Base-by-base conservation (phyloP, 2,797 vertebrate species). In the Epinephelus awoara region DNA sequence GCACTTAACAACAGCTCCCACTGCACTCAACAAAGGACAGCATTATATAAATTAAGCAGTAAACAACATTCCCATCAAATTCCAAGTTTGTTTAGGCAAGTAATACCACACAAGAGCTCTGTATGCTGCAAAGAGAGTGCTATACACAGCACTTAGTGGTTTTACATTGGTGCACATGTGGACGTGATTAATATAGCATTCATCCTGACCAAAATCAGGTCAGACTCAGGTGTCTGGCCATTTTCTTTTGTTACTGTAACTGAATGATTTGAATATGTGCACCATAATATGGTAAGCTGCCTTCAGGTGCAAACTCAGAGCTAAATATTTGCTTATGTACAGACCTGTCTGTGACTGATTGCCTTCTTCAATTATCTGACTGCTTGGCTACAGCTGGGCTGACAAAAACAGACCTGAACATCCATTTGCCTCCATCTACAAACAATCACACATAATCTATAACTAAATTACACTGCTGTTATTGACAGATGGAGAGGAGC, bases 31-130 rank as follows among this genome's bases (percentile, higher is more conserved):
- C 86, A 89, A 89, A 50, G 50, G 54, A 74, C 23, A 27, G 50
- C 25, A 47, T 85, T 82, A 80, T 79, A 29, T 18, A 47, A 47
- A 59, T 44, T 62, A 57, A 80, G 13, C 23, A n/a, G 73, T 83
- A 83, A 91, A 91, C 77, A 88, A 83, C 74, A 87, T 88, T 87
- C 82, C 67, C 71, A 54, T 51, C 34, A 56, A 61, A 85, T 90
- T 80, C 61, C 70, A 55, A 14, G 68, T n/a, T 46, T 11, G 27
- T 18, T 62, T 56, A 47, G 74, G 63, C 59, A 66, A 67, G 58
- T 27, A 64, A 57, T 17, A 25, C 40, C 10, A 70, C 52, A 59
- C 23, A 75, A 54, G 23, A 19, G 25, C 52, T 74, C 17, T 69
- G 51, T 63, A 27, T 75, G 21, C 54, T 67, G 65, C 14, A 49